Conservation (phyloP, 2,888 invertebrate genomes). For the Clitarchus hookeri region DNA sequence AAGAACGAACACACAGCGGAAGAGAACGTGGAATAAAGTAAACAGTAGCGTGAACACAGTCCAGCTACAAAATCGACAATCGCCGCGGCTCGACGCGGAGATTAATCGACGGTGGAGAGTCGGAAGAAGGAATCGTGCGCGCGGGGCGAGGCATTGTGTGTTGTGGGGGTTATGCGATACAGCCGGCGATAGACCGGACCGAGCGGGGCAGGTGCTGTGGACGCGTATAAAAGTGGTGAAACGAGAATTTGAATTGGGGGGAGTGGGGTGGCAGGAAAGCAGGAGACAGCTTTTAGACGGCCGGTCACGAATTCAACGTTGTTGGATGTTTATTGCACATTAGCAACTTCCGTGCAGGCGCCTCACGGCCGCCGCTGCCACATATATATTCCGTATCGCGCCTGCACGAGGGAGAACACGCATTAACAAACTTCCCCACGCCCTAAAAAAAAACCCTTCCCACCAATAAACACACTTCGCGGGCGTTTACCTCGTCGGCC, state of each 20-base stretch:
- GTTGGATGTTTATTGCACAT: not conserved
- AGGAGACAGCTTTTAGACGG: not conserved
- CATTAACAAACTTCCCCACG: no score
- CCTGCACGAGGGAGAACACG: no score
- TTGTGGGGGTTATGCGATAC: not conserved
- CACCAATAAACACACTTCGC: no score
- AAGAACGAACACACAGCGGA: no score
- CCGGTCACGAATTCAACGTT: not conserved
- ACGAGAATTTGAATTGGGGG: not conserved
- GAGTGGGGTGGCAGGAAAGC: not conserved
- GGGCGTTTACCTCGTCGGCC: no score
- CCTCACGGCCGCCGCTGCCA: not conserved
- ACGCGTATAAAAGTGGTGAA: not conserved
- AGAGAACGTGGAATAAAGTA: not conserved
- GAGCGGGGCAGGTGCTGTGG: not conserved
- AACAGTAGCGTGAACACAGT: not conserved
- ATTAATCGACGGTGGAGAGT: not conserved
- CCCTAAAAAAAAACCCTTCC: no score
- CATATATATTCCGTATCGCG: not conserved
- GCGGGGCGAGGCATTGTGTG: no score
- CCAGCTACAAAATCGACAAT: not conserved
- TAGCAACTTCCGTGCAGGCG: constrained; percentile 14
- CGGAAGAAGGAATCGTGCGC: no score
- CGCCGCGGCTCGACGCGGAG: not conserved
- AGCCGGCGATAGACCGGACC: not conserved